Base-by-base conservation (phyloP, 2,888 invertebrate genomes). In the Athripsodes cinereus region DNA sequence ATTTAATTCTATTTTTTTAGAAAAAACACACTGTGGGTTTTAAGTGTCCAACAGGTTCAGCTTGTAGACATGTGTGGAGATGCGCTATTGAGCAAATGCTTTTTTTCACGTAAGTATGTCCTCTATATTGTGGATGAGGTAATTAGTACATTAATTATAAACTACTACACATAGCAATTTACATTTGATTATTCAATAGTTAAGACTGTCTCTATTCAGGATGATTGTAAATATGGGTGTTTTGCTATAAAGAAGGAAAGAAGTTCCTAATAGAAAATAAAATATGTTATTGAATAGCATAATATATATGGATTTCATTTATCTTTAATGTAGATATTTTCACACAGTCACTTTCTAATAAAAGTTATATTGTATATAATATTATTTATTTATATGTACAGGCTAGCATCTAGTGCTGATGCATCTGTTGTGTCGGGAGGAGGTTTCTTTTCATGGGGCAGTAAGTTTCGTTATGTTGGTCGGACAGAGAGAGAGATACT, bases 41-140 rank as follows among this genome's bases (percentile, higher is more conserved):
- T 78, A 94, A 95, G 74, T 97, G 97, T 76, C 90, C 92, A 56
- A 90, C 91, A 65, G 90, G 92, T 50, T 86, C 92, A 47, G 89
- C 94, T 54, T 96, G 96, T 71, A 88, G 96, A 65, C 95, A 97
- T 75, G 88, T 98, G 62, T 98, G 97, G 97, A 86, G 92, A 70
- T 96, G 96, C 78, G 95, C 96, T 51, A 92, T 97, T 65, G 96
- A 97, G 71, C 97, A 97, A 77, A 93, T 96, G 87, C 80, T 96
- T 65, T 98, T 98, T 79, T 98, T 96, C 76, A 97, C 96, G 96
- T 96, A 78, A 86, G 88, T 82, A n/a, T n/a, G n/a, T n/a, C n/a
- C 20, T 40, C 26, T 26, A 10, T 6, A 26, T 26, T 26, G 26
- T 26, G 26, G 26, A 26, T 26, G 10, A 26, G 10, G n/a, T n/a